Percentiles rank a stretch among this genome's conserved stretches.
Evolutionary conservation across 2,888 invertebrate species (phyloP).

Genomic region (Zygogramma bicolorata): DNA sequence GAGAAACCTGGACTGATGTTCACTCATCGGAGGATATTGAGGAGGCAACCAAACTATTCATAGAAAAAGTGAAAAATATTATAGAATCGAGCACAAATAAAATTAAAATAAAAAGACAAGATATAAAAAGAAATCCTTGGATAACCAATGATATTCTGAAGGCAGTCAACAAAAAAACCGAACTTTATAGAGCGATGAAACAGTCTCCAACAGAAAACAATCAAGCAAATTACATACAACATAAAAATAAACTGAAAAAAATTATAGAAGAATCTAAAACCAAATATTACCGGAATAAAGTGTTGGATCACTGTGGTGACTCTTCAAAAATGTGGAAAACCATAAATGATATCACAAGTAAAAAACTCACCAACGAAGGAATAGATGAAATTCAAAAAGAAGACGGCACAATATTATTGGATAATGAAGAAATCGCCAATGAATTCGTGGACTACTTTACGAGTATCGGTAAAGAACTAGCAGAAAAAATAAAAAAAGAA

Average conservation of each 20-base stretch:
- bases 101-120: background rate
- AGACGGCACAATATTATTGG: background rate
- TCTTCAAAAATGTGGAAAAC: constrained; percentile 8
- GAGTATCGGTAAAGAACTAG: background rate
- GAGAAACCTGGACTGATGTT: background rate
- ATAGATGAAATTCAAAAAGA: background rate
- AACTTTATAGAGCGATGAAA: constrained; percentile 4
- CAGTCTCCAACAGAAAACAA: background rate
- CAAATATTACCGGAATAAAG: background rate
- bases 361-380: background rate
- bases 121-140: constrained; percentile 8
- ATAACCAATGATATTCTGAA: background rate
- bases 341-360: background rate
- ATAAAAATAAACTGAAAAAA: constrained; percentile 5
- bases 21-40: background rate
- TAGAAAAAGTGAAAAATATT: background rate
- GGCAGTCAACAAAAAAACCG: background rate
- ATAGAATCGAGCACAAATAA: background rate
- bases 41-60: background rate
- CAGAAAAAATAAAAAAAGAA: background rate
- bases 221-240: background rate
- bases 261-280: background rate
- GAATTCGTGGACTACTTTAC: constrained; percentile 1
- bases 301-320: background rate
- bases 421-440: background rate